phyloP scores from a whole-genome alignment of 2,797 vertebrate genomes.

The Thunnus albacares region DNA sequence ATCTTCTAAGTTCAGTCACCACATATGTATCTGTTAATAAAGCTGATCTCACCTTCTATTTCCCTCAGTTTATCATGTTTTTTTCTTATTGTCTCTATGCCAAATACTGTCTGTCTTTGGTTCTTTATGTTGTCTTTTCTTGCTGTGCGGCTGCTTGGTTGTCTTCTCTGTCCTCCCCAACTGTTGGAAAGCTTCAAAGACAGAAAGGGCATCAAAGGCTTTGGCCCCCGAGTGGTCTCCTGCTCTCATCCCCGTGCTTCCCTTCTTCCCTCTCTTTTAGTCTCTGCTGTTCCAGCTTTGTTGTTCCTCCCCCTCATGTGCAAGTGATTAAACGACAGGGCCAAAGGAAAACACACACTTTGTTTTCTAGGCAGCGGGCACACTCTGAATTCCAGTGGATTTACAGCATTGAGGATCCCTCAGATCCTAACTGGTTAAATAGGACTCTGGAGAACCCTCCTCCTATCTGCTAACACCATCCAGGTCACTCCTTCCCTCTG shows the following conservation, averaged over 20 bases:
- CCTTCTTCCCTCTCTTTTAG: conserved; percentile 47
- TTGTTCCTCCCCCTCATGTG: conserved; percentile 80
- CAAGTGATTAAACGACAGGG: conserved; percentile 81
- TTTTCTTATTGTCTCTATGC: conserved; percentile 15
- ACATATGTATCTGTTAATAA: conserved; percentile 7
- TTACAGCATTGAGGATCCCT: conserved; percentile 70
- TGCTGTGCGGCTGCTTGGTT: conserved; percentile 43
- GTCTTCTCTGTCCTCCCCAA: conserved; percentile 55
- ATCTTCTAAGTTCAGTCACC: neutral
- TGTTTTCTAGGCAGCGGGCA: conserved; percentile 76
- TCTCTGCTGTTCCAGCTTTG: conserved; percentile 60
- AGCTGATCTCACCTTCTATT: neutral
- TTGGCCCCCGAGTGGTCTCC: conserved; percentile 65
- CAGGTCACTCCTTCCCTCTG: conserved; percentile 14
- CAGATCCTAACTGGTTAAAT: conserved; percentile 76
- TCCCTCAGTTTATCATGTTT: neutral
- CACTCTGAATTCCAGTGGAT: conserved; percentile 76
- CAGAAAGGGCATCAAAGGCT: conserved; percentile 68
- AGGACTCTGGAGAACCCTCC: conserved; percentile 67
- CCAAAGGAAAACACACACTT: conserved; percentile 77
- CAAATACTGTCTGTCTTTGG: conserved; percentile 44
- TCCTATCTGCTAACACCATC: conserved; percentile 49
- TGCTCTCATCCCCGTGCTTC: conserved; percentile 63
- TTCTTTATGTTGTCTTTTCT: conserved; percentile 30
- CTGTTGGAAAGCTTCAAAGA: conserved; percentile 68